These are phyloP conservation scores for Paracentrotus lividus DNA, from an alignment of 53 echinoderm and acorn worm species.

Conservation along the genomic window DNA sequence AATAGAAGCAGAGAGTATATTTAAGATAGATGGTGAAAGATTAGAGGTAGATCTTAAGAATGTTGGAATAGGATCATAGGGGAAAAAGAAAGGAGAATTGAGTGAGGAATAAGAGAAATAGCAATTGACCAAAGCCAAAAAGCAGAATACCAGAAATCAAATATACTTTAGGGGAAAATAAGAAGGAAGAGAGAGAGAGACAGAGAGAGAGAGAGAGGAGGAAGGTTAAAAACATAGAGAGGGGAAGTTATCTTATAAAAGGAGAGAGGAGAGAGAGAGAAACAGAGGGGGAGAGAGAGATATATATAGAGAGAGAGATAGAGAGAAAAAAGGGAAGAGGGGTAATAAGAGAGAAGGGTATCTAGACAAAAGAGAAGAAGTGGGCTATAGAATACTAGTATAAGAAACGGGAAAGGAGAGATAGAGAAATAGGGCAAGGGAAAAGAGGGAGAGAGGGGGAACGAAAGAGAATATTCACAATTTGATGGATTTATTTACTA, in stretches of 20 bases:
- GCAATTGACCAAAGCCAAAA: not conserved
- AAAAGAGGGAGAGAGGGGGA: not conserved
- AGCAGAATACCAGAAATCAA: not conserved
- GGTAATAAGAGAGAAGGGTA: not conserved
- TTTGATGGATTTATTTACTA: not conserved
- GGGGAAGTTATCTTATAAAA: not conserved
- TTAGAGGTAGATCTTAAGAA: not conserved
- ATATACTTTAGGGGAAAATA: not conserved
- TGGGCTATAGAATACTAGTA: not conserved
- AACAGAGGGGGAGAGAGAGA: not conserved
- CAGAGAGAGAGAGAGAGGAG: not conserved
- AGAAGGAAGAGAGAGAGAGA: not conserved
- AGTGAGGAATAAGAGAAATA: not conserved
- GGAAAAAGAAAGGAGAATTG: not conserved
- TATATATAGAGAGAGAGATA: conserved; percentile 27
- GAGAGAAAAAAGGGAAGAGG: not conserved
- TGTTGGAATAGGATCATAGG: not conserved
- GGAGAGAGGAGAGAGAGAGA: not conserved
- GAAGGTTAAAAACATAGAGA: no score
- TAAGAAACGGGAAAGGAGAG: not conserved
- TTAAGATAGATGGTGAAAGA: not conserved
- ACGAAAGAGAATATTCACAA: not conserved
- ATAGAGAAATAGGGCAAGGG: not conserved
- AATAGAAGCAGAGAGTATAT: not conserved
- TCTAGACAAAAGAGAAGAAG: not conserved